Evolutionary conservation across 2,888 invertebrate species (phyloP).

Genomic region (Heliconius ismenius): DNA sequence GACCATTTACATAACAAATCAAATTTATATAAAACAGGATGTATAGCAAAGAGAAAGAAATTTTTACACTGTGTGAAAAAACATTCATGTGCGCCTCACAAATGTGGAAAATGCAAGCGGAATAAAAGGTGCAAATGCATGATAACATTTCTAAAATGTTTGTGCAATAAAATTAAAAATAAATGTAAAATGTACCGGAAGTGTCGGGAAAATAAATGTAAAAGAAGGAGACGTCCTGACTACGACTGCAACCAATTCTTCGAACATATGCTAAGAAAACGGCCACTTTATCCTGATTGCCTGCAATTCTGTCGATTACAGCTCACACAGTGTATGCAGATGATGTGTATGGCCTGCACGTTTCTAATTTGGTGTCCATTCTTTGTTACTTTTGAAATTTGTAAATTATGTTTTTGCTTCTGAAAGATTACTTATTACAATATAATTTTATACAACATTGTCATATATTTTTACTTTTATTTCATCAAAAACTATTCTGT

Average conservation of each 20-base stretch:
- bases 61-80: not conserved
- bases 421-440: constrained; percentile 13
- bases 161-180: not conserved
- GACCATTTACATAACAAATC: constrained; percentile 12
- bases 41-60: not conserved
- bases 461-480: not conserved
- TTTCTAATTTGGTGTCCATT: constrained; percentile 41
- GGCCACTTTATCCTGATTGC: constrained; percentile 24
- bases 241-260: constrained; percentile 15
- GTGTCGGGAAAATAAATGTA: not conserved
- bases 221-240: not conserved
- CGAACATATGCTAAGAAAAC: not conserved
- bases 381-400: constrained; percentile 36
- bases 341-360: constrained; percentile 28
- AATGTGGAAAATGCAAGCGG: not conserved
- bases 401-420: constrained; percentile 38
- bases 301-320: constrained; percentile 26
- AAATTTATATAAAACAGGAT: not conserved
- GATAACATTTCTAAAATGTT: not conserved
- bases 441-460: not conserved
- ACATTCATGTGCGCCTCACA: not conserved
- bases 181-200: not conserved
- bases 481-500: no score
- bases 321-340: constrained; percentile 34
- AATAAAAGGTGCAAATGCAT: constrained; percentile 1